Base-by-base conservation (phyloP, 2,797 vertebrate species). In the Oreochromis grahami region DNA sequence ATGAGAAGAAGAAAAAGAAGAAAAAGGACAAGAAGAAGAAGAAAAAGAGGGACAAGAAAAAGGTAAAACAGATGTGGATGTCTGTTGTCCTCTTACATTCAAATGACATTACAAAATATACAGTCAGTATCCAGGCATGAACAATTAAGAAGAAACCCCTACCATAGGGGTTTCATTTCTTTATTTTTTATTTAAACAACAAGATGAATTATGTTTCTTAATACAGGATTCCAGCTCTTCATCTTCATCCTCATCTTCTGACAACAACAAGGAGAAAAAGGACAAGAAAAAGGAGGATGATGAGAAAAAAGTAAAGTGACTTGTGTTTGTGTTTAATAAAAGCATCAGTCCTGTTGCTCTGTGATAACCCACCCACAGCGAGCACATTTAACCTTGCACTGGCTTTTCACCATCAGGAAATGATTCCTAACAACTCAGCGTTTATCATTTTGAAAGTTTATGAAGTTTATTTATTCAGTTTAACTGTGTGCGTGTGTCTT, bases 221-320 rank as follows among this genome's bases (percentile, higher is more conserved):
- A 26, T 10, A 15, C 77, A 94, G 94, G 92, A 90, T 84, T 94
- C 90, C 10, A 83, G 93, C 81, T 93, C 91, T 48, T 93, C 87
- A 21, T 90, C 89, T 8, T 87, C 88, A 53, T 93, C 92, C 5
- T 89, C 89, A 38, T 92, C 91, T 14, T 94, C 90, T 77, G 91
- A 94, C 56, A 90, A 92, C n/a, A 91, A 94, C 12, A 74, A 93
- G 17, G 87, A 92, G 14, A 88, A 92, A 13, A 91, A 94, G 56
- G 88, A 91, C 36, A 84, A 92, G 43, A 82, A 93, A 10, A 87
- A 91, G 19, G 80, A 86, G 52, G 86, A 91, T 11, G 52, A 92
- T 2, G 65, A 91, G 74, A 91, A 89, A 68, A 90, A 89, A 88
- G 91, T 93, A 2, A 80, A 60, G 1, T 48, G 34, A 6, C 36